phyloP scores from a whole-genome alignment of 1,140 invertebrate species.

The Lucilia sericata region DNA sequence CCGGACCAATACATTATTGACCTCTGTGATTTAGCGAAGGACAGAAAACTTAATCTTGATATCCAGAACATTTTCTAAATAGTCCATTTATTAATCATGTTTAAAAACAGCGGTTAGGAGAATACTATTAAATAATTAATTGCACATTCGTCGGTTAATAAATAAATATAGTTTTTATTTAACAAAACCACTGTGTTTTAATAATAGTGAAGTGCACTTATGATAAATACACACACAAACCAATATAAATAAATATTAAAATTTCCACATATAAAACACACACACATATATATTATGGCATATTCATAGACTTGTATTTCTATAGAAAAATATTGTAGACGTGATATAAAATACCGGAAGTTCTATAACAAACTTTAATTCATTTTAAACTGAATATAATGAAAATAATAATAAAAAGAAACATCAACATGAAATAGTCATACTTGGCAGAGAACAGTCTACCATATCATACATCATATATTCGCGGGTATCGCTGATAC shows the following conservation, averaged over 20 bases:
- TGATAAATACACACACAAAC: conserved; percentile 7
- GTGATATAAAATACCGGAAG: conserved; percentile 20
- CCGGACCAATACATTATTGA: too few relatives aligned
- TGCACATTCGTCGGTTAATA: too few relatives aligned
- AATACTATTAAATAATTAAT: too few relatives aligned
- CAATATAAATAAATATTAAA: not conserved
- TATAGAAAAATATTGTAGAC: not conserved
- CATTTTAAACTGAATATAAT: conserved; percentile 9
- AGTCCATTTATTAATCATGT: too few relatives aligned
- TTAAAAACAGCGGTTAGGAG: too few relatives aligned
- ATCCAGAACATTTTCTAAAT: too few relatives aligned
- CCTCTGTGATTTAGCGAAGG: too few relatives aligned
- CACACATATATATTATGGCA: not conserved
- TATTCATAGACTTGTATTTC: not conserved
- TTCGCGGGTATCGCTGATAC: too few relatives aligned
- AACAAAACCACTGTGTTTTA: not conserved
- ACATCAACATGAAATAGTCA: not conserved
- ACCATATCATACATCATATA: too few relatives aligned
- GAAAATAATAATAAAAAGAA: not conserved
- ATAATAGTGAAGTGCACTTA: not conserved
- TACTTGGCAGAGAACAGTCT: not conserved
- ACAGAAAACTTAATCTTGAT: too few relatives aligned
- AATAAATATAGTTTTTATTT: too few relatives aligned
- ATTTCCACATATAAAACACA: not conserved
- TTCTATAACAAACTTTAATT: conserved; percentile 17